These are phyloP conservation scores for Psephotus haematonotus DNA, from an alignment of 2,113 vertebrate genomes.

Conservation along the genomic window DNA sequence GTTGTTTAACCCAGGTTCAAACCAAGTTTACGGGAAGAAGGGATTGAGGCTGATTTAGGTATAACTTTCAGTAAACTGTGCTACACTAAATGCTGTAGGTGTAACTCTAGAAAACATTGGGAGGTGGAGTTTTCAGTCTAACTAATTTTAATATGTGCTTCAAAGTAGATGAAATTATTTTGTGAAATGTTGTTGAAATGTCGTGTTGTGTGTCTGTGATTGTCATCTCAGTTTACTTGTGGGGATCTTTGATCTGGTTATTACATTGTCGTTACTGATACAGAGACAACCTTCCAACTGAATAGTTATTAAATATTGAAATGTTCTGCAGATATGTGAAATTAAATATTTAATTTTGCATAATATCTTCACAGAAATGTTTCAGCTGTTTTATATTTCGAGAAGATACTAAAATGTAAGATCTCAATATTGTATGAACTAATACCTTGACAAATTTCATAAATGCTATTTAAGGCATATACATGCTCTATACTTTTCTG, in stretches of 20 bases:
- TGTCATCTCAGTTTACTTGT: background rate
- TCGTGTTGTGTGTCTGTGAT: background rate
- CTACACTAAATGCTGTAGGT: background rate
- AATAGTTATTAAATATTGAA: constrained; percentile 47
- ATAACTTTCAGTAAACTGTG: background rate
- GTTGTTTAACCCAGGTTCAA: background rate
- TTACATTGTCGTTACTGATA: background rate
- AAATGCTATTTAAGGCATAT: background rate
- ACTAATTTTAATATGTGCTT: background rate
- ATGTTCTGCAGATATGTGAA: constrained; percentile 10
- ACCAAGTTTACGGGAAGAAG: background rate
- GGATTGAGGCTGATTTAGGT: background rate
- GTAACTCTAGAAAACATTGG: background rate
- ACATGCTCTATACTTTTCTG: background rate
- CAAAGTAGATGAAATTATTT: background rate
- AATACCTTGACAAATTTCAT: background rate
- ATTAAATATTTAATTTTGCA: constrained; percentile 36
- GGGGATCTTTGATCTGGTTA: background rate
- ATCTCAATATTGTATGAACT: constrained; percentile 13
- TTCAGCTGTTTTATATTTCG: constrained; percentile 10
- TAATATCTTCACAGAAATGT: background rate
- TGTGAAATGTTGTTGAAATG: background rate
- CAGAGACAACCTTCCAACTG: background rate
- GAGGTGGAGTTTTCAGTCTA: background rate
- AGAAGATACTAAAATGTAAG: constrained; percentile 2